Base-by-base conservation (phyloP, 2,888 invertebrate species). In the Octodonta nipae region DNA sequence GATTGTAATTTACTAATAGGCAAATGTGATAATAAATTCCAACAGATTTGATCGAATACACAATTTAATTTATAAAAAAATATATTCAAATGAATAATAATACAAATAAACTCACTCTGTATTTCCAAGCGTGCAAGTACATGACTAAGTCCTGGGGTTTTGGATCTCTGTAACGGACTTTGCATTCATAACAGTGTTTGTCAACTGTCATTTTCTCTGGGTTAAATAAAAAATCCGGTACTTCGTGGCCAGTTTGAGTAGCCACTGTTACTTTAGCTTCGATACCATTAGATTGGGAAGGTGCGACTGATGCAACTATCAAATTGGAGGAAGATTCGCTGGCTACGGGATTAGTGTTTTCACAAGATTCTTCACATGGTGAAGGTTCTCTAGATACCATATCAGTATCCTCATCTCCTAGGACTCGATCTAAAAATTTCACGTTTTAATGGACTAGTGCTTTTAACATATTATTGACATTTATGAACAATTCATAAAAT, bases 81-180 rank as follows among this genome's bases (percentile, higher is more conserved):
- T n/a, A n/a, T n/a, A n/a, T n/a, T n/a, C n/a, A n/a, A n/a, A n/a
- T n/a, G n/a, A n/a, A n/a, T n/a, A n/a, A n/a, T n/a, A n/a, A n/a
- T n/a, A n/a, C n/a, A n/a, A n/a, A n/a, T n/a, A n/a, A n/a, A n/a
- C 57, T 57, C 57, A 83, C 83, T 73, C 78, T 78, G 61, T 88
- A 88, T 54, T 85, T 85, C 84, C 86, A 86, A 15, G 93, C 93
- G 63, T 95, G 95, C 26, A 95, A 73, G 63, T 88, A 95, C 87
- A 95, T 89, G 46, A 92, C 81, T 37, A 95, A 73, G 61, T 93
- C 89, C 45, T 83, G 75, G 0, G 88, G 86, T 41, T 83, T 76
- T 0, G 95, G 93, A 62, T 95, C 93, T 43, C 85, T 70, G 66
- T 87, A 92, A 38, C 84, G 73, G 36, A 87, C 83, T 63, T 86